phyloP scores from a whole-genome alignment of 1,140 invertebrate genomes.

The Mya arenaria region DNA sequence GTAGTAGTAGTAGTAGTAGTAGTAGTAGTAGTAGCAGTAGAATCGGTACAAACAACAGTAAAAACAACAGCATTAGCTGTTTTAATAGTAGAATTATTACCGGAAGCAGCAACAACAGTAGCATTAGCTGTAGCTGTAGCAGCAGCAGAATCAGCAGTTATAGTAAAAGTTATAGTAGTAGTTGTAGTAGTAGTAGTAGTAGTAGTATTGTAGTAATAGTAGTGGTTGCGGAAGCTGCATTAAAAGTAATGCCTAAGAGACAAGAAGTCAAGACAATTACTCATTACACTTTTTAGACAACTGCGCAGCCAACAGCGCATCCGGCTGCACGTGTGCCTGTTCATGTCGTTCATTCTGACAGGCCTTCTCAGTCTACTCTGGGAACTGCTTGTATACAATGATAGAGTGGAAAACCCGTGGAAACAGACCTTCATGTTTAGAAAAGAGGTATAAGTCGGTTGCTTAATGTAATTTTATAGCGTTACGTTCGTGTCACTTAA shows the following conservation, averaged over 20 bases:
- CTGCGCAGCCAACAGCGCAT: conserved; percentile 76
- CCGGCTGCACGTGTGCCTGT: conserved; percentile 83
- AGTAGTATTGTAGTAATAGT: too few relatives aligned
- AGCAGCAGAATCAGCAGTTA: not conserved
- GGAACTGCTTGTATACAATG: conserved; percentile 79
- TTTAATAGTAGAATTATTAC: not conserved
- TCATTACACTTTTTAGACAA: conserved; percentile 52
- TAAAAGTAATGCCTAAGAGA: too few relatives aligned
- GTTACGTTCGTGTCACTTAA: too few relatives aligned
- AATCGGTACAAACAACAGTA: not conserved
- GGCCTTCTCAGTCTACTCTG: conserved; percentile 80
- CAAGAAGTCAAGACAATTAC: too few relatives aligned
- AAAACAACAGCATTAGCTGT: not conserved
- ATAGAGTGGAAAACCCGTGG: conserved; percentile 67
- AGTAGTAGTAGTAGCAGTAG: not conserved
- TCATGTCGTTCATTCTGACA: conserved; percentile 83
- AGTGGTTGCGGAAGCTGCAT: too few relatives aligned
- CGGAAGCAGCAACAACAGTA: not conserved
- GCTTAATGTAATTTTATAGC: not conserved
- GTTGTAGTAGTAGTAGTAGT: not conserved
- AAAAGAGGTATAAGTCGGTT: conserved; percentile 48
- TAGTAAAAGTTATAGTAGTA: not conserved
- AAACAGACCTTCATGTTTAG: conserved; percentile 60
- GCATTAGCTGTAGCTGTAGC: not conserved
- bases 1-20: not conserved